Evolutionary conservation across 2,888 invertebrate species (phyloP).

Genomic region (Hyposoter dolosus): DNA sequence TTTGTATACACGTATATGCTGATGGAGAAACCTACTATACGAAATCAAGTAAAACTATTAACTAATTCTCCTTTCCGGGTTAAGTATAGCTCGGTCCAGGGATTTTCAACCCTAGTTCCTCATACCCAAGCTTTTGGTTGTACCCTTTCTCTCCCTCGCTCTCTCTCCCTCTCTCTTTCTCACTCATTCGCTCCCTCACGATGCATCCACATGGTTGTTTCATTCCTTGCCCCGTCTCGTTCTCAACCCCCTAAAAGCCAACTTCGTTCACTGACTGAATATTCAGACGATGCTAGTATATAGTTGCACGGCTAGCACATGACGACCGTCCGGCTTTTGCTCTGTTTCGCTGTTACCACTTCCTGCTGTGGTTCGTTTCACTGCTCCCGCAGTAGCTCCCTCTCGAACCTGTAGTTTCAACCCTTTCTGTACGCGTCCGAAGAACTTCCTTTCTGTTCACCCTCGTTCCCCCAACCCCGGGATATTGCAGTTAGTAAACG

Average conservation of each 20-base stretch:
- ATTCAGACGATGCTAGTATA: slow-evolving; percentile 57
- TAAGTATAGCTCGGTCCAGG: slow-evolving; percentile 61
- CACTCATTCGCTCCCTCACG: neutral
- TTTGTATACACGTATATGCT: slow-evolving; percentile 23
- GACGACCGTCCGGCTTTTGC: slow-evolving; percentile 64
- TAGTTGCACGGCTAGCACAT: slow-evolving; percentile 36
- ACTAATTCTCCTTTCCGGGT: slow-evolving; percentile 71
- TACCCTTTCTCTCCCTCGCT: slow-evolving; percentile 26
- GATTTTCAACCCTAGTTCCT: slow-evolving; percentile 47
- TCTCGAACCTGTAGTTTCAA: slow-evolving; percentile 27
- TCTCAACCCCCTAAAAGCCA: slow-evolving; percentile 53
- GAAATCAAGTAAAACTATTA: slow-evolving; percentile 71
- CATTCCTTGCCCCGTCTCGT: slow-evolving; percentile 46
- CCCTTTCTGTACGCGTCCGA: slow-evolving; percentile 39
- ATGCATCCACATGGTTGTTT: slow-evolving; percentile 29
- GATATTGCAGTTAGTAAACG: slow-evolving; percentile 64
- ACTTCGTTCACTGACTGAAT: slow-evolving; percentile 64
- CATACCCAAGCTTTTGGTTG: slow-evolving; percentile 47
- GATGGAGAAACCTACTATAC: slow-evolving; percentile 36
- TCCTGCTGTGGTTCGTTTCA: slow-evolving; percentile 61
- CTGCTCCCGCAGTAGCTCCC: neutral
- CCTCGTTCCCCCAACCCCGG: slow-evolving; percentile 17
- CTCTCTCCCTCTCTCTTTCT: slow-evolving; percentile 33
- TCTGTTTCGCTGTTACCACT: slow-evolving; percentile 67
- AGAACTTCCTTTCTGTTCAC: slow-evolving; percentile 53